Percentiles rank a stretch among this genome's conserved stretches.
phyloP scores from a whole-genome alignment of 2,113 vertebrate species.

The Labeo catla region DNA sequence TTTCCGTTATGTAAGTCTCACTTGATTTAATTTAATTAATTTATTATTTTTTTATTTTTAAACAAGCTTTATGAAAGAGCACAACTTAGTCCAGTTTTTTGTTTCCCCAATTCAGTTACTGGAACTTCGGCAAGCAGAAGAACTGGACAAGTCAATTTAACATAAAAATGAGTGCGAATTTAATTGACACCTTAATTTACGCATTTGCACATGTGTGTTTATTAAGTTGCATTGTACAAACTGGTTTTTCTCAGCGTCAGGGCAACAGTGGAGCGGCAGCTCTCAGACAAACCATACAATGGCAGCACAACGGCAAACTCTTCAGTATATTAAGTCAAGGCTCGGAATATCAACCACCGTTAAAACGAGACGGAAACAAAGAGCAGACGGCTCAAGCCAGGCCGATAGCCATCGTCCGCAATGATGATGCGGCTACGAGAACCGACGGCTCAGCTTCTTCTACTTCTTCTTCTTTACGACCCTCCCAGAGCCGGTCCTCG shows the following conservation, averaged over 20 bases:
- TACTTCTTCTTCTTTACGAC: constrained; percentile 47
- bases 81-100: background rate
- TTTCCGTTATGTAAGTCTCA: constrained; percentile 51
- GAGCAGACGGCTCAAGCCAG: constrained; percentile 63
- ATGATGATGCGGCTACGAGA: constrained; percentile 60
- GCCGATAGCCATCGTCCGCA: constrained; percentile 75
- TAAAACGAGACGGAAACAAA: constrained; percentile 73
- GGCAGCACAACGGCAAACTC: constrained; percentile 92
- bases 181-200: constrained; percentile 67
- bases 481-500: constrained; percentile 41
- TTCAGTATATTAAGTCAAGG: constrained; percentile 91
- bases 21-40: constrained; percentile 39
- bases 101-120: background rate
- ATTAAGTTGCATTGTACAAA: constrained; percentile 76
- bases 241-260: constrained; percentile 72
- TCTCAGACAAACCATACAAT: constrained; percentile 86
- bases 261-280: constrained; percentile 67
- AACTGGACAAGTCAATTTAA: background rate
- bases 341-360: constrained; percentile 85
- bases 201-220: constrained; percentile 77
- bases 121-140: background rate
- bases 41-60: constrained; percentile 30
- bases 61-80: constrained; percentile 15
- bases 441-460: constrained; percentile 24
- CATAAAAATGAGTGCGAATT: constrained; percentile 59